These are phyloP conservation scores for Sceloporus undulatus DNA, from an alignment of 2,113 vertebrate genomes.

Conservation along the genomic window DNA sequence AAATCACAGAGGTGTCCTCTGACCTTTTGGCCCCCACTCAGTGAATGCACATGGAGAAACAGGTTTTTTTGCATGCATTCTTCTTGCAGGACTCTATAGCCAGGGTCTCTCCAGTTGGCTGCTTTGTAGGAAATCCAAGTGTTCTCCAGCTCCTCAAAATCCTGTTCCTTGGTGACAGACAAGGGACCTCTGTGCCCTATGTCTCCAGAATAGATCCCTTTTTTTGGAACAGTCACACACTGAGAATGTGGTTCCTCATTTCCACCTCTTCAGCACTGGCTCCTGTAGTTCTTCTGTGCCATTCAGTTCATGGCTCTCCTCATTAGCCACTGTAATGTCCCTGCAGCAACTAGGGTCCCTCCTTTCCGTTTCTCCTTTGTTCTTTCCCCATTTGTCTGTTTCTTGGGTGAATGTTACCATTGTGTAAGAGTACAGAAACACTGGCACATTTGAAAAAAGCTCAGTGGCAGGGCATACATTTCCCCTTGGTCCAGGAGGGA, in stretches of 20 bases:
- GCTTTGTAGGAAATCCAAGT: not conserved
- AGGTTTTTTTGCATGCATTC: not conserved
- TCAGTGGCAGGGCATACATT: too few species aligned
- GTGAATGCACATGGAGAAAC: not conserved
- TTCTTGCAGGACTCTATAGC: too few species aligned
- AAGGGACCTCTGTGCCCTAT: not conserved
- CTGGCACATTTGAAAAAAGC: not conserved
- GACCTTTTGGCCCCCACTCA: not conserved
- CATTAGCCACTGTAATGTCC: not conserved
- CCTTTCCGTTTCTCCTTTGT: too few species aligned
- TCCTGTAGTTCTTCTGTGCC: not conserved
- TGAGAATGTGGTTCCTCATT: not conserved
- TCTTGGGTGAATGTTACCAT: too few species aligned
- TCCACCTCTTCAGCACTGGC: too few species aligned
- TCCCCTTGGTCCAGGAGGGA: not conserved
- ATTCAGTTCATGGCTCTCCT: too few species aligned
- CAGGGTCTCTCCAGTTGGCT: not conserved
- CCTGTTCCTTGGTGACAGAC: too few species aligned
- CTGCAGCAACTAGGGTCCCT: too few species aligned
- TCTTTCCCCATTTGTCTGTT: not conserved
- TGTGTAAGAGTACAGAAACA: too few species aligned
- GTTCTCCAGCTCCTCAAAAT: too few species aligned
- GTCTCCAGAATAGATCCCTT: not conserved
- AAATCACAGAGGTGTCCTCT: too few species aligned
- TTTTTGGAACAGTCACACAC: too few species aligned